Conservation (phyloP, 2,113 vertebrate species). For the Nothoprocta pentlandii region DNA sequence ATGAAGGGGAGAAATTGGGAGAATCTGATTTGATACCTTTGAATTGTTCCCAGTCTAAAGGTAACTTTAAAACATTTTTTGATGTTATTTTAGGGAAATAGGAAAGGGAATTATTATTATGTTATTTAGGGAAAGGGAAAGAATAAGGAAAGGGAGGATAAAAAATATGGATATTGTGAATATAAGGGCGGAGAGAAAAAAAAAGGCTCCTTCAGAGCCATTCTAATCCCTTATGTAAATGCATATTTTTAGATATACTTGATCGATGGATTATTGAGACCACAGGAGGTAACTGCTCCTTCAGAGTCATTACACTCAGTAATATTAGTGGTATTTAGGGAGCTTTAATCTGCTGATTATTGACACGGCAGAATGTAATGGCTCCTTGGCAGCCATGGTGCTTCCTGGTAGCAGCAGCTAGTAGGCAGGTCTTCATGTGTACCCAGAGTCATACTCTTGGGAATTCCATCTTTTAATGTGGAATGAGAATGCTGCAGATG, state of each 20-base stretch:
- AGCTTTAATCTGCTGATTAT: slow-evolving; percentile 45
- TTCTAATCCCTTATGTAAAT: slow-evolving; percentile 47
- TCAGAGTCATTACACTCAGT: slow-evolving; percentile 28
- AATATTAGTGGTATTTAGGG: neutral
- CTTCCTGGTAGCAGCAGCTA: neutral
- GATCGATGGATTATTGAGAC: slow-evolving; percentile 74
- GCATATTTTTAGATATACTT: slow-evolving; percentile 32
- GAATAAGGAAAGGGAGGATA: slow-evolving; percentile 1
- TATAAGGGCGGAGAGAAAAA: neutral
- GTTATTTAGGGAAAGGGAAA: neutral
- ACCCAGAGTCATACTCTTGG: neutral
- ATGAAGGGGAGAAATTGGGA: neutral
- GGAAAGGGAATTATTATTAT: too few relatives aligned
- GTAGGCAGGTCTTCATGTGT: neutral
- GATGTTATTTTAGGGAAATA: neutral
- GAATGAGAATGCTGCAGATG: neutral
- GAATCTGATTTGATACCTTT: neutral
- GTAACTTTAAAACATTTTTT: neutral
- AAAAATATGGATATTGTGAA: neutral
- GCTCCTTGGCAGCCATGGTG: slow-evolving; percentile 34
- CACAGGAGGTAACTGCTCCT: neutral
- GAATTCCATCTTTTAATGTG: neutral
- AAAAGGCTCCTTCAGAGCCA: neutral
- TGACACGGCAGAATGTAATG: neutral
- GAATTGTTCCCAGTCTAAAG: neutral